Conservation (phyloP, 1,140 invertebrate species). For the Phthorimaea operculella region DNA sequence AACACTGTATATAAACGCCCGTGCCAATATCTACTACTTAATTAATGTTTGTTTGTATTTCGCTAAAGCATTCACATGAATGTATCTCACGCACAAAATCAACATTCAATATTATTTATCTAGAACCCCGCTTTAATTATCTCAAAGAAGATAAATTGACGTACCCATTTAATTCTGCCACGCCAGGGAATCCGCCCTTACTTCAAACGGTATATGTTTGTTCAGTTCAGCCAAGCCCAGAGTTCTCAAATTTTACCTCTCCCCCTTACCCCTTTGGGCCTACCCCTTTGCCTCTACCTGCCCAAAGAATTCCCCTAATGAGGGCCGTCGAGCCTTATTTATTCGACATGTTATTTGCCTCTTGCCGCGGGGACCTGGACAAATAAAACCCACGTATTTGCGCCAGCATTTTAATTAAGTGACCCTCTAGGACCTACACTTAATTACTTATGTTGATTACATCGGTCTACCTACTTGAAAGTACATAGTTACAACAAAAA, state of each 20-base stretch:
- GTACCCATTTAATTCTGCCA: neutral
- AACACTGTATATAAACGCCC: no score
- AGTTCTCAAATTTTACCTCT: neutral
- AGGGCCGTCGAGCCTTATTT: constrained; percentile 5
- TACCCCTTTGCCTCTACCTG: constrained; percentile 21
- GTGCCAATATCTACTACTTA: no score
- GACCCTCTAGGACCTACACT: constrained; percentile 2
- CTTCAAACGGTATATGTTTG: neutral
- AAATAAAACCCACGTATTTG: constrained; percentile 8
- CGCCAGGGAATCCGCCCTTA: neutral
- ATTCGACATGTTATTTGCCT: constrained; percentile 1
- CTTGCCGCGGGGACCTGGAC: neutral
- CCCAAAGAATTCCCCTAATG: constrained; percentile 7
- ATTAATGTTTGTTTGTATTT: no score
- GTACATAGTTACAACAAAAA: no score
- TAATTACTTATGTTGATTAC: constrained; percentile 19
- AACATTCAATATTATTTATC: neutral
- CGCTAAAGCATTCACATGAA: no score
- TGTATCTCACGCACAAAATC: no score
- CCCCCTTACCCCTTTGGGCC: neutral
- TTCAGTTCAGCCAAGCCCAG: neutral
- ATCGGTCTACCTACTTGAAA: neutral
- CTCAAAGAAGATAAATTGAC: neutral
- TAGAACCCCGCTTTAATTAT: neutral
- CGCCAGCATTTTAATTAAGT: constrained; percentile 5